Conservation (phyloP, 2,797 vertebrate species). For the Valencia hispanica region DNA sequence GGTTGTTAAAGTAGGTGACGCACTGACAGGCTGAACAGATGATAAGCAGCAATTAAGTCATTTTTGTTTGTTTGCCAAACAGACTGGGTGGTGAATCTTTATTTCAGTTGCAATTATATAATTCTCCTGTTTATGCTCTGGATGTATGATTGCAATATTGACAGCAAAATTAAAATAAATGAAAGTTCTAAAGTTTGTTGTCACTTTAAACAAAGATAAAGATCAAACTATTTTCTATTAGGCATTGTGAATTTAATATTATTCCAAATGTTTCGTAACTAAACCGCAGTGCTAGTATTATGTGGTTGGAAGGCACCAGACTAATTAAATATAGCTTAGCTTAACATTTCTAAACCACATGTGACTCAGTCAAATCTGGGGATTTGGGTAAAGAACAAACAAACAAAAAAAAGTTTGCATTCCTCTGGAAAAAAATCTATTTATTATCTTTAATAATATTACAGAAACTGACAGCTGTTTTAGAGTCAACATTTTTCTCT, state of each 20-base stretch:
- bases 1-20: slow-evolving; percentile 13
- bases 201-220: not conserved
- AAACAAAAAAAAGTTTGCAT: not conserved
- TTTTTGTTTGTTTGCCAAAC: slow-evolving; percentile 8
- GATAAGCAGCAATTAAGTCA: slow-evolving; percentile 1
- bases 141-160: not conserved
- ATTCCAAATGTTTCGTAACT: not conserved
- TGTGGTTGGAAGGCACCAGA: not conserved
- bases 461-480: not conserved
- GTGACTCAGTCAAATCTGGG: not conserved
- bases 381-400: not conserved
- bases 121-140: not conserved
- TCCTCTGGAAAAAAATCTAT: not conserved
- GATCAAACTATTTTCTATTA: not conserved
- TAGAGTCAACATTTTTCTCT: not conserved
- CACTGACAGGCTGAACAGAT: slow-evolving; percentile 2
- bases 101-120: not conserved
- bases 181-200: not conserved
- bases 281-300: not conserved
- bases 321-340: not conserved
- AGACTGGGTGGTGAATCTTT: slow-evolving; percentile 3
- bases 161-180: not conserved
- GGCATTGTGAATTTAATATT: not conserved
- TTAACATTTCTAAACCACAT: not conserved
- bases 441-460: not conserved